A percentile compares a stretch with the other conserved stretches of the same genome.
phyloP scores from a whole-genome alignment of 1,140 invertebrate species.

The Spodoptera frugiperda region DNA sequence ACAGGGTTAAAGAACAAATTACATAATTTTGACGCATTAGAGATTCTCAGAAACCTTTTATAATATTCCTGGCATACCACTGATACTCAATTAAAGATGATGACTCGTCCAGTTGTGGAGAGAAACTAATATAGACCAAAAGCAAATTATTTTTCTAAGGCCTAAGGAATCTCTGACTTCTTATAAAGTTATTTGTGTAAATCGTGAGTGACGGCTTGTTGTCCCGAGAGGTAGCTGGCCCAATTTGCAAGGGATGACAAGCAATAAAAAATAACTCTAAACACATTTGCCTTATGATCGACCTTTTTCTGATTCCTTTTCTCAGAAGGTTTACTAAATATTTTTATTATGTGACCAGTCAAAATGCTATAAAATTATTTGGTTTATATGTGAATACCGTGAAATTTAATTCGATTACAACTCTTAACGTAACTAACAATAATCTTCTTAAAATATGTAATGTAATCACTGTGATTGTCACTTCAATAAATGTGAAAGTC shows the following conservation, averaged over 20 bases:
- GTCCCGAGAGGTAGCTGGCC: not conserved
- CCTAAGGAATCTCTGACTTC: too few species aligned
- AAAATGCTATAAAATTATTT: too few species aligned
- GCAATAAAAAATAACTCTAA: slow-evolving; percentile 14
- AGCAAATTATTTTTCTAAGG: not conserved
- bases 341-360: not conserved
- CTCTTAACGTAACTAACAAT: too few species aligned
- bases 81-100: too few species aligned
- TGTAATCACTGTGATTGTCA: too few species aligned
- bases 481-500: too few species aligned
- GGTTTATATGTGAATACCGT: too few species aligned
- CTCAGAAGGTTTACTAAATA: not conserved
- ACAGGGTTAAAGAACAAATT: not conserved
- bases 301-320: not conserved
- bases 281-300: not conserved
- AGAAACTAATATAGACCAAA: not conserved
- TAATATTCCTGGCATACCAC: not conserved
- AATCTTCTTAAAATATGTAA: too few species aligned
- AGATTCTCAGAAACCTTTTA: not conserved
- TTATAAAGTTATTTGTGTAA: slow-evolving; percentile 8
- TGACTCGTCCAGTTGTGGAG: too few species aligned
- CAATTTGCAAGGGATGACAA: slow-evolving; percentile 25
- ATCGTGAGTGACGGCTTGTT: not conserved
- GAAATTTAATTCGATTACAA: too few species aligned
- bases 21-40: not conserved